A percentile compares a stretch with the other conserved stretches of the same genome.
phyloP scores from a whole-genome alignment of 2,888 invertebrate genomes.

The Hyposoter dolosus region DNA sequence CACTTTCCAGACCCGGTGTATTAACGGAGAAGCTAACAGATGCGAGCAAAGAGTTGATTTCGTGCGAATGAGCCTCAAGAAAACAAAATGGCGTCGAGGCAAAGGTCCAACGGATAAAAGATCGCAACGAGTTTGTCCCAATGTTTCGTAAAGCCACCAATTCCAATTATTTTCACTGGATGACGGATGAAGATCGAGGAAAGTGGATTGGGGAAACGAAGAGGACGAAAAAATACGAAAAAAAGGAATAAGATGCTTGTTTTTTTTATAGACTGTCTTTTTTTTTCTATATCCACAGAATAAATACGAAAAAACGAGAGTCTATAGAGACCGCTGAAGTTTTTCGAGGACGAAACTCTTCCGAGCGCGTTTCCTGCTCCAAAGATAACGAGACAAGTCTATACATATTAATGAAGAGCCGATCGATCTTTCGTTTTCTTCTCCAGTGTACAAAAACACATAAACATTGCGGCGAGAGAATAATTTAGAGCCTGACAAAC shows the following conservation, averaged over 20 bases:
- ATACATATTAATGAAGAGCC: constrained; percentile 74
- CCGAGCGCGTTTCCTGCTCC: constrained; percentile 48
- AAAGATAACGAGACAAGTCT: constrained; percentile 68
- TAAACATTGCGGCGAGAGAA: constrained; percentile 29
- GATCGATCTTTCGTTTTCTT: constrained; percentile 65
- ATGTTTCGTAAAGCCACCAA: neutral
- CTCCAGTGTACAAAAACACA: constrained; percentile 17
- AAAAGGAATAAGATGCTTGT: neutral
- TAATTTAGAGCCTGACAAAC: constrained; percentile 48
- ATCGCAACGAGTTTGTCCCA: neutral
- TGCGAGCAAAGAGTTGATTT: constrained; percentile 69
- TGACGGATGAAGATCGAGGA: neutral
- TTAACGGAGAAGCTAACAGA: constrained; percentile 79
- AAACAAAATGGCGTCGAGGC: constrained; percentile 8
- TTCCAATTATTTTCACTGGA: neutral
- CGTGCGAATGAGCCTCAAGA: neutral
- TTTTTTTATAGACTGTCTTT: neutral
- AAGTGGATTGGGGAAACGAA: constrained; percentile 1
- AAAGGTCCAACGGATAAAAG: constrained; percentile 3
- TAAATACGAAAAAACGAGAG: neutral
- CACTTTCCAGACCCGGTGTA: constrained; percentile 64
- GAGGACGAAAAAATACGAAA: constrained; percentile 55
- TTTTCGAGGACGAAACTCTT: constrained; percentile 49
- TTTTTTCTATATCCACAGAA: neutral
- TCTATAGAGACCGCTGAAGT: constrained; percentile 40